A percentile compares a stretch with the other conserved stretches of the same genome.
These are phyloP conservation scores for Chalcosyrphus nemorum DNA, from an alignment of 2,888 invertebrate genomes.

Conservation along the genomic window DNA sequence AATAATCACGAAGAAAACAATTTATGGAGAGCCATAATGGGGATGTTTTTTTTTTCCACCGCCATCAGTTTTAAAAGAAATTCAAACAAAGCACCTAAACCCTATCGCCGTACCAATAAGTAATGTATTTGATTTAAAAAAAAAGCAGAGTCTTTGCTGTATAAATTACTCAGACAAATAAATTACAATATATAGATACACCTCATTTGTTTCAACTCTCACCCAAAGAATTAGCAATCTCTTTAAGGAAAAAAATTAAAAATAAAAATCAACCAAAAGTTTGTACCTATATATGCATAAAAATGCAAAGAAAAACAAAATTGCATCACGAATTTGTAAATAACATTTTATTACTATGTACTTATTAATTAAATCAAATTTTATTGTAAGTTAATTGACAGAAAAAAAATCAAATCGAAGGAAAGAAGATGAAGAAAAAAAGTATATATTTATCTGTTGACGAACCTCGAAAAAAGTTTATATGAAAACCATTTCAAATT, in stretches of 20 bases:
- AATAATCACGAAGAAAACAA: too few species aligned
- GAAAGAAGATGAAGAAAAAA: constrained; percentile 3
- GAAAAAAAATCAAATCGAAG: constrained; percentile 9
- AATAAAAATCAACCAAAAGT: constrained; percentile 1
- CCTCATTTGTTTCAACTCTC: not conserved
- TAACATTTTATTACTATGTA: constrained; percentile 58
- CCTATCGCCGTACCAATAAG: not conserved
- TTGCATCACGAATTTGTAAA: constrained; percentile 52
- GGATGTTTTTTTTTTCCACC: not conserved
- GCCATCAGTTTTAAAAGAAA: not conserved
- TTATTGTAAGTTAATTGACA: constrained; percentile 40
- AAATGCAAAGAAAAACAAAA: constrained; percentile 3
- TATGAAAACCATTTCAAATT: constrained; percentile 31
- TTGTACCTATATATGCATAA: constrained; percentile 17
- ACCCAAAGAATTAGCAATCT: constrained; percentile 8
- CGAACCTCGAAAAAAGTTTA: constrained; percentile 12
- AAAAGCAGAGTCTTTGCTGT: not conserved
- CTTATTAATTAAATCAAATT: constrained; percentile 35
- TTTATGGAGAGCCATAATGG: not conserved
- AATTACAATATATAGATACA: constrained; percentile 6
- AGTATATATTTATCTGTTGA: constrained; percentile 44
- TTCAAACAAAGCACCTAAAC: not conserved
- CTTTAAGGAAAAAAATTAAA: not conserved
- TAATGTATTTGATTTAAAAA: not conserved
- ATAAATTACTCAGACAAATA: not conserved